These are phyloP conservation scores for Tangara arthus DNA, from an alignment of 2,797 vertebrate genomes.

Conservation along the genomic window DNA sequence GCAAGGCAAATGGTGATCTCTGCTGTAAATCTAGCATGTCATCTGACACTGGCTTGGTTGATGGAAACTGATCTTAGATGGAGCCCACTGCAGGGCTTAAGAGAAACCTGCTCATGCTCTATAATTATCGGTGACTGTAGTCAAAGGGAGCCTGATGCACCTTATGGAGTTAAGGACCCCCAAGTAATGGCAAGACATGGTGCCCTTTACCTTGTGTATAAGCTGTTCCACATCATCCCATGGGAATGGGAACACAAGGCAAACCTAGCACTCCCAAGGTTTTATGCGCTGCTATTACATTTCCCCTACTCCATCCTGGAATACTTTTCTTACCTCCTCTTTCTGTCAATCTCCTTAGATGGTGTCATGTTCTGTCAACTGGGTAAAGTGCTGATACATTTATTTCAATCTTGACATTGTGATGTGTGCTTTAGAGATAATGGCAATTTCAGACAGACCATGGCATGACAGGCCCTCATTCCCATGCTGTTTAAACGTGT, in stretches of 20 bases:
- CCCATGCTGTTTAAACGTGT: background rate
- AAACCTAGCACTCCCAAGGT: background rate
- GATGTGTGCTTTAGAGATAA: background rate
- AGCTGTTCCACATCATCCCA: rapidly evolving
- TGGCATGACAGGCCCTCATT: background rate
- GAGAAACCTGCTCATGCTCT: background rate
- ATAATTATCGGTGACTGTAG: background rate
- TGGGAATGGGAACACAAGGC: background rate
- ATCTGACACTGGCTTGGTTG: background rate
- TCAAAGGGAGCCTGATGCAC: background rate
- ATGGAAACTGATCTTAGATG: background rate
- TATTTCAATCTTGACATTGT: background rate
- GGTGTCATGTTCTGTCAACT: background rate
- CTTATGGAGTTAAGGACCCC: background rate
- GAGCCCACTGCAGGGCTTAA: background rate
- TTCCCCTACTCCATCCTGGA: background rate
- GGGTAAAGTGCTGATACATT: background rate
- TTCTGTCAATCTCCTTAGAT: background rate
- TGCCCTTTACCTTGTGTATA: background rate
- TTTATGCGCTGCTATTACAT: background rate
- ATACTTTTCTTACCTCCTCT: background rate
- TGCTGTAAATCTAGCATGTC: background rate
- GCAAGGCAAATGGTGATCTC: background rate
- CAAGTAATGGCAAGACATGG: rapidly evolving
- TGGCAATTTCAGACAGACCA: background rate